These are phyloP conservation scores for Drosophila funebris DNA, from an alignment of 1,140 invertebrate species.

Conservation along the genomic window DNA sequence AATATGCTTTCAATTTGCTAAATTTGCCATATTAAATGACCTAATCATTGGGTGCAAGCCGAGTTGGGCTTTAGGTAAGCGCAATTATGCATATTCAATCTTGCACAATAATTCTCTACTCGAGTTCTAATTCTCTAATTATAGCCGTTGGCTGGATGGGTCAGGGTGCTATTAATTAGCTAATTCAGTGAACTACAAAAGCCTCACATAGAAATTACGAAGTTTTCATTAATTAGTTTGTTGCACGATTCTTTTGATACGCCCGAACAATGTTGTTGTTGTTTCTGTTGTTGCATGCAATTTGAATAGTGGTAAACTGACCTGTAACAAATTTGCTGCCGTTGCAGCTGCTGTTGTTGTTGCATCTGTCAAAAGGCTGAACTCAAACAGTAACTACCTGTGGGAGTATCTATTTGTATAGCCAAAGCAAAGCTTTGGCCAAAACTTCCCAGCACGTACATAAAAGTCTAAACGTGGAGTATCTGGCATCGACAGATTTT, in stretches of 20 bases:
- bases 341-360: slow-evolving; percentile 1
- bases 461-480: not conserved
- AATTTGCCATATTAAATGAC: not conserved
- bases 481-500: slow-evolving; percentile 40
- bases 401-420: not conserved
- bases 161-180: slow-evolving; percentile 42
- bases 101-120: not conserved
- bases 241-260: slow-evolving; percentile 24
- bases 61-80: too few species aligned
- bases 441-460: slow-evolving; percentile 21
- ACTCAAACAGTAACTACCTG: slow-evolving; percentile 18
- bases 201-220: slow-evolving; percentile 21
- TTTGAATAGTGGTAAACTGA: slow-evolving; percentile 10
- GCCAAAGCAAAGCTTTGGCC: not conserved
- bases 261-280: not conserved
- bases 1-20: too few species aligned
- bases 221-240: slow-evolving; percentile 32
- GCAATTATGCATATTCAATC: not conserved
- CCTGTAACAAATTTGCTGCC: slow-evolving; percentile 19
- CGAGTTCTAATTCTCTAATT: slow-evolving; percentile 9
- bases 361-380: slow-evolving; percentile 13
- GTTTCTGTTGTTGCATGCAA: slow-evolving; percentile 12
- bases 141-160: not conserved
- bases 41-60: too few species aligned
- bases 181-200: slow-evolving; percentile 40